Conservation (phyloP, 2,888 invertebrate genomes). For the Scelioninae gen. 1 region DNA sequence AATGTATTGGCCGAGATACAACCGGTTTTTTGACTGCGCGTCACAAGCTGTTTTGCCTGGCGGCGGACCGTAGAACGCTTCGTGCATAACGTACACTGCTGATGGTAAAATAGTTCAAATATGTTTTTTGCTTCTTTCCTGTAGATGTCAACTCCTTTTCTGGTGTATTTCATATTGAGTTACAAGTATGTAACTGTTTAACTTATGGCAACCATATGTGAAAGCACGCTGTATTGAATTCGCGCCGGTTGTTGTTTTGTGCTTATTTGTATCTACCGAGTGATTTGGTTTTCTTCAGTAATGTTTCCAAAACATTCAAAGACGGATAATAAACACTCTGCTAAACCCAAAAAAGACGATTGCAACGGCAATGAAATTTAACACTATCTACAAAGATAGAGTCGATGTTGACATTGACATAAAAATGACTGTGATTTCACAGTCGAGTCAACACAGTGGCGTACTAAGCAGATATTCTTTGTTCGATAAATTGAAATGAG, state of each 20-base stretch:
- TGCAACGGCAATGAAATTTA: constrained; percentile 56
- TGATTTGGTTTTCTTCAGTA: background rate
- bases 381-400: constrained; percentile 34
- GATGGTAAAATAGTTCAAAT: too few species aligned
- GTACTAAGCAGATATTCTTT: too few species aligned
- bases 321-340: background rate
- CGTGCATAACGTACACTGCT: too few species aligned
- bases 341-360: constrained; percentile 7
- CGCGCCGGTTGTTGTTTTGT: constrained; percentile 14
- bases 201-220: constrained; percentile 2
- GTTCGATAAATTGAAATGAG: too few species aligned
- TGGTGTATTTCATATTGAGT: constrained; percentile 7
- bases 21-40: too few species aligned
- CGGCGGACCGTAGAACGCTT: too few species aligned
- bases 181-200: constrained; percentile 5
- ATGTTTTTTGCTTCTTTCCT: too few species aligned
- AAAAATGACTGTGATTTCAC: too few species aligned
- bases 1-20: too few species aligned
- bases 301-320: background rate
- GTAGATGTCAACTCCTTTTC: too few species aligned
- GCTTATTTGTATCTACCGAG: background rate
- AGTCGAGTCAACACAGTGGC: too few species aligned
- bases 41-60: too few species aligned
- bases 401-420: constrained; percentile 52
- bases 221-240: background rate